Evolutionary conservation across 2,113 vertebrate species (phyloP).

Genomic region (Cnemophilus loriae): DNA sequence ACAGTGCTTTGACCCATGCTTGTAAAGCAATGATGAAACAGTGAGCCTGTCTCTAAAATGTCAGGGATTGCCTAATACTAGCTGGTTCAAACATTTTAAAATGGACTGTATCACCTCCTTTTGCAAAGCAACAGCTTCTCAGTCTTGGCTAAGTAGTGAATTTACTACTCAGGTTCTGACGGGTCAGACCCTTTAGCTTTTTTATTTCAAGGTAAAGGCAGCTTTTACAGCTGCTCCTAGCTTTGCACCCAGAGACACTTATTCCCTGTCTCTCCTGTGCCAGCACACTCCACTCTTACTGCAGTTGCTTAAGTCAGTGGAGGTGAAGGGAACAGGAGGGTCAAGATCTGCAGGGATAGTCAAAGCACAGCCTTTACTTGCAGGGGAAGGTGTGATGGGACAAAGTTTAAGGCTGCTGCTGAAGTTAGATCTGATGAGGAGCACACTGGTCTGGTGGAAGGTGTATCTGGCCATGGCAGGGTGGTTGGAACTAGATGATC

Average conservation of each 20-base stretch:
- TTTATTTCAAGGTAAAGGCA: background rate
- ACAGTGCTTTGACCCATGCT: background rate
- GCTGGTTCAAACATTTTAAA: background rate
- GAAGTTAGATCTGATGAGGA: background rate
- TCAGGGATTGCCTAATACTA: background rate
- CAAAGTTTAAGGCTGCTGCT: background rate
- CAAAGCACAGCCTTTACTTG: background rate
- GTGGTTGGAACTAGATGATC: background rate
- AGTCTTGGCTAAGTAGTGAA: background rate
- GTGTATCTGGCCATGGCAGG: background rate
- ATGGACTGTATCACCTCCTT: background rate
- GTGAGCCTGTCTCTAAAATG: background rate
- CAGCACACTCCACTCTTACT: background rate
- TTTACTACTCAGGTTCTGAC: background rate
- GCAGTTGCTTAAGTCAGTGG: background rate
- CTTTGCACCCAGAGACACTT: background rate
- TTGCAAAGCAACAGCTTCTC: background rate
- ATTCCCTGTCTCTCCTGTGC: background rate
- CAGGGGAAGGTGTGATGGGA: background rate
- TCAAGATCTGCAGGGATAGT: background rate
- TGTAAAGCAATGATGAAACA: background rate
- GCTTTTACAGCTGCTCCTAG: background rate
- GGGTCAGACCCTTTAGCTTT: background rate
- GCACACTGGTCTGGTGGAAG: background rate
- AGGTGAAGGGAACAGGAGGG: background rate